Percentiles rank a stretch among this genome's conserved stretches.
Evolutionary conservation across 2,797 vertebrate genomes (phyloP).

Genomic region (Furcifer pardalis): DNA sequence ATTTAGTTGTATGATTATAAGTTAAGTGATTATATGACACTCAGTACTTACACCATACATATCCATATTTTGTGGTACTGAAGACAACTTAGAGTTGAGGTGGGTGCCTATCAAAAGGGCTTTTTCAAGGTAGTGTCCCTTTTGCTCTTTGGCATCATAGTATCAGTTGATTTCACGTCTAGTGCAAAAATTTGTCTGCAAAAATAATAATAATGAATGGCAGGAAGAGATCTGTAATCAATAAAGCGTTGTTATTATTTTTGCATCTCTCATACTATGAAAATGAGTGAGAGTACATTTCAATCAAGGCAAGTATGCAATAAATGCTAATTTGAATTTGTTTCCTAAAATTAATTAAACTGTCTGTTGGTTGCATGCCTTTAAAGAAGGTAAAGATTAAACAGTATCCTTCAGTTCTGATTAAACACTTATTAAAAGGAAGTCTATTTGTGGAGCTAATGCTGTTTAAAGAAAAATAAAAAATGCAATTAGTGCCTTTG

Average conservation of each 20-base stretch:
- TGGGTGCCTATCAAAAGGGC: background rate
- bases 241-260: background rate
- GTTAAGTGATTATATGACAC: too few species aligned
- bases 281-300: background rate
- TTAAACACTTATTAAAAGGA: background rate
- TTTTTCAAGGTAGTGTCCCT: background rate
- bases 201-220: background rate
- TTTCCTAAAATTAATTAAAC: slow-evolving; percentile 33
- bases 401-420: background rate
- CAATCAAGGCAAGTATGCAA: background rate
- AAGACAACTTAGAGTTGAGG: background rate
- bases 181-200: background rate
- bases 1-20: too few species aligned
- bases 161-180: background rate
- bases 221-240: background rate
- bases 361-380: background rate
- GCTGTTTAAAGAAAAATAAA: slow-evolving; percentile 17
- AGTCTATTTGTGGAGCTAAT: background rate
- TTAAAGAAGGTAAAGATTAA: background rate
- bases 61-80: too few species aligned
- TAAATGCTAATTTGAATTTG: slow-evolving; percentile 3
- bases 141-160: background rate
- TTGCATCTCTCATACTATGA: background rate
- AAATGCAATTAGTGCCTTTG: background rate
- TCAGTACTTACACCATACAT: too few species aligned